A percentile compares a stretch with the other conserved stretches of the same genome.
These are phyloP conservation scores for Rallus crepitans DNA, from an alignment of 2,797 vertebrate genomes.

Conservation along the genomic window DNA sequence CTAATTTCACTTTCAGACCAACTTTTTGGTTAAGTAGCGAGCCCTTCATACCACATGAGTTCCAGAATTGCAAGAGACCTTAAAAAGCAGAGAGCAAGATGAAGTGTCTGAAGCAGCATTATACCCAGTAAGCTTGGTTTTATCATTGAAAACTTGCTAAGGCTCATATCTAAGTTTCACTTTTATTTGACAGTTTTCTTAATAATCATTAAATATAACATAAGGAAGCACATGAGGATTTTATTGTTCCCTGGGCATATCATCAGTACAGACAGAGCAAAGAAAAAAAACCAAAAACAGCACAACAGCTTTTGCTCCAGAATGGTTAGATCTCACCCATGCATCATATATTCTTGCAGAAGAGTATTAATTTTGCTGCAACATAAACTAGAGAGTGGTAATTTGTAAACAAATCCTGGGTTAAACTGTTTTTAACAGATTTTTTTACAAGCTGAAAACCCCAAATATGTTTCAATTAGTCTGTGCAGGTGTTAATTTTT, in stretches of 20 bases:
- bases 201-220: not conserved
- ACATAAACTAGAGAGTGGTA: not conserved
- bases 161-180: not conserved
- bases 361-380: not conserved
- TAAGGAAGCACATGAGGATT: not conserved
- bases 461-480: not conserved
- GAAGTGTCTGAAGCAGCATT: not conserved
- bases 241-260: not conserved
- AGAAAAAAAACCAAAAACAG: not conserved
- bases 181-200: not conserved
- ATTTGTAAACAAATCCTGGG: not conserved
- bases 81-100: not conserved
- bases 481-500: constrained; percentile 8
- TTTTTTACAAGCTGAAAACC: not conserved
- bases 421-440: not conserved
- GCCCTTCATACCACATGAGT: not conserved
- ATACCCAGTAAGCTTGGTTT: not conserved
- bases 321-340: not conserved
- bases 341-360: not conserved
- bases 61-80: not conserved
- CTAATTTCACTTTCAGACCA: not conserved
- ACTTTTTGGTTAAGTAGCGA: not conserved
- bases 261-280: not conserved
- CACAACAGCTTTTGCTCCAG: not conserved
- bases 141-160: not conserved